phyloP scores from a whole-genome alignment of 2,888 invertebrate species.

The Rhagium mordax region DNA sequence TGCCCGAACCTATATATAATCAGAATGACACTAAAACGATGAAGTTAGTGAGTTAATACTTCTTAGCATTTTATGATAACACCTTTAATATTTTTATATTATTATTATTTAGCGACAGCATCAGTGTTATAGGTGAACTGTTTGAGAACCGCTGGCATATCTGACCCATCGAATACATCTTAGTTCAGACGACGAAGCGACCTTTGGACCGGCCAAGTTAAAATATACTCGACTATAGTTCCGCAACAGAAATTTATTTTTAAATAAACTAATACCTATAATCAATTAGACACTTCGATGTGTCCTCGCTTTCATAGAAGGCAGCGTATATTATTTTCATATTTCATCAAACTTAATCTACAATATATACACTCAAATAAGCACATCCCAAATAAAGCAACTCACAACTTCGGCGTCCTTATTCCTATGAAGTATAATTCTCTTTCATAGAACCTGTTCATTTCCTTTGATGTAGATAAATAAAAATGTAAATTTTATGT shows the following conservation, averaged over 20 bases:
- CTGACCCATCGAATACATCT: too few species aligned
- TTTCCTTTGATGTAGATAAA: constrained; percentile 12
- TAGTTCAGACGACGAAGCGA: too few species aligned
- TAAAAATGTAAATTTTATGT: constrained; percentile 16
- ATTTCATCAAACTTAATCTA: constrained; percentile 11
- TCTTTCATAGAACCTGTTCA: constrained; percentile 5
- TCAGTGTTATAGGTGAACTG: too few species aligned
- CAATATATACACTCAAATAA: not conserved
- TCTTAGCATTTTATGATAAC: too few species aligned
- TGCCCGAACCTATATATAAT: too few species aligned
- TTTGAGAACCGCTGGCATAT: too few species aligned
- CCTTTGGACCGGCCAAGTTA: too few species aligned
- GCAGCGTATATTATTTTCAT: not conserved
- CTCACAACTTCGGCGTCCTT: not conserved
- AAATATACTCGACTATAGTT: too few species aligned
- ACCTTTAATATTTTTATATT: too few species aligned
- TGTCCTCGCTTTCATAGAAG: not conserved
- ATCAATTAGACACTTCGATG: not conserved
- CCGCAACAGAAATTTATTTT: not conserved
- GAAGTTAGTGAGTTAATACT: too few species aligned
- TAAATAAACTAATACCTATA: not conserved
- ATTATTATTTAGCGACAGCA: too few species aligned
- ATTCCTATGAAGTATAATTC: constrained; percentile 7
- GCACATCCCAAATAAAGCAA: not conserved
- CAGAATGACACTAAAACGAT: too few species aligned